phyloP scores from a whole-genome alignment of 1,140 invertebrate species.

The Meloidogyne chitwoodi region DNA sequence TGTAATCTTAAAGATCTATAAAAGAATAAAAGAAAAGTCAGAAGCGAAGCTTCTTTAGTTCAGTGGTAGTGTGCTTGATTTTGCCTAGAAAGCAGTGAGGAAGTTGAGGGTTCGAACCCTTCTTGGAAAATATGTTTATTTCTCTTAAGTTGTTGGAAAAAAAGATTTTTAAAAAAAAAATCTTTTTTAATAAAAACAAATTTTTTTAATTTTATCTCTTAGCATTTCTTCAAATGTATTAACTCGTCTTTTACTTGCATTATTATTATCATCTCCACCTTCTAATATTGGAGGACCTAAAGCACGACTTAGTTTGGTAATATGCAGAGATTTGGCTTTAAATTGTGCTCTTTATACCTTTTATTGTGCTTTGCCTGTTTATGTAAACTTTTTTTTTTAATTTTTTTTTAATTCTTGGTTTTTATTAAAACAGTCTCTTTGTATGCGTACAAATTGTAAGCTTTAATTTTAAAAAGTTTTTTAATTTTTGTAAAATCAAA shows the following conservation, averaged over 20 bases:
- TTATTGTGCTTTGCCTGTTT: conserved; percentile 7
- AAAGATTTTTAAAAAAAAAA: too few species aligned
- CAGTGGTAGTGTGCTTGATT: too few species aligned
- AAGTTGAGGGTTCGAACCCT: too few species aligned
- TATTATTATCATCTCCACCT: background rate
- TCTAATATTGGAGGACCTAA: background rate
- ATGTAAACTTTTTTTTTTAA: background rate
- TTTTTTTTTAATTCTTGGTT: background rate
- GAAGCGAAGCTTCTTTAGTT: too few species aligned
- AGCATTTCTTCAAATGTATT: conserved; percentile 3
- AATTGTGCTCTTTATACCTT: conserved; percentile 14
- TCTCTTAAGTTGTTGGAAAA: background rate
- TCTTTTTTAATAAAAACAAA: too few species aligned
- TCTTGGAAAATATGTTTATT: background rate
- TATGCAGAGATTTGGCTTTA: conserved; percentile 21
- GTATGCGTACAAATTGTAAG: background rate
- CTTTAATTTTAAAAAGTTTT: background rate
- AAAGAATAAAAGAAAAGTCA: too few species aligned
- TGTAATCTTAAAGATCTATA: too few species aligned
- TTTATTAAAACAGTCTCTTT: background rate
- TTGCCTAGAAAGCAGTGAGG: too few species aligned
- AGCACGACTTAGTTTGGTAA: background rate
- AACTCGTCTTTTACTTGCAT: conserved; percentile 8
- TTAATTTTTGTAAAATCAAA: background rate
- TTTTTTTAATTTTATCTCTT: background rate